A percentile compares a stretch with the other conserved stretches of the same genome.
Evolutionary conservation across 2,888 invertebrate species (phyloP).

Genomic region (Oscheius sp.): DNA sequence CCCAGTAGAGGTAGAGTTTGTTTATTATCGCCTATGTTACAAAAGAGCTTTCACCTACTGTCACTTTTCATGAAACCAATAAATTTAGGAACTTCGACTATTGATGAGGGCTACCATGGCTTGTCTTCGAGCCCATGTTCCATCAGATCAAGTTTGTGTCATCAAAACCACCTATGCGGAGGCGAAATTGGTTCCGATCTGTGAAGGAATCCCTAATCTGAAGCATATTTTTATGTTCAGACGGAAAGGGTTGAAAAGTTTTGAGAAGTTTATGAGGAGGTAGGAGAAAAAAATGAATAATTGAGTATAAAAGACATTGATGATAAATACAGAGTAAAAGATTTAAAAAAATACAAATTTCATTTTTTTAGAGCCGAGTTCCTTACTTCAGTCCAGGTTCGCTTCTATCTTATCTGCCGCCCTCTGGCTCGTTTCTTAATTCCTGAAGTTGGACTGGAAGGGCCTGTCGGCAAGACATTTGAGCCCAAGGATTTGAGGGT

Average conservation of each 20-base stretch:
- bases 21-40: no score
- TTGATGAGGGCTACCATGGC: slow-evolving; percentile 20
- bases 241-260: slow-evolving; percentile 23
- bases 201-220: slow-evolving; percentile 18
- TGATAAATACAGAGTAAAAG: background rate
- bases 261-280: slow-evolving; percentile 30
- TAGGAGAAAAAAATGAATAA: background rate
- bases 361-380: no score
- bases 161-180: slow-evolving; percentile 33
- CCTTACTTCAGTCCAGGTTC: no score
- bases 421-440: background rate
- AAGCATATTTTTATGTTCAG: slow-evolving; percentile 39
- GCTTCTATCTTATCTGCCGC: background rate
- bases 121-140: slow-evolving; percentile 30
- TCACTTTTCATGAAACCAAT: background rate
- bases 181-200: slow-evolving; percentile 26
- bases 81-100: slow-evolving; percentile 10
- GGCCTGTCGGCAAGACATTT: background rate
- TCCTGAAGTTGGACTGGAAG: background rate
- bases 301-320: background rate
- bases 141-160: slow-evolving; percentile 29
- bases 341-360: no score
- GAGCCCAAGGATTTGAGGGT: slow-evolving; percentile 8
- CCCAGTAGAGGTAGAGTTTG: no score
- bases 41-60: no score